These are phyloP conservation scores for Acanthiza pusilla DNA, from an alignment of 2,797 vertebrate species.

Conservation along the genomic window DNA sequence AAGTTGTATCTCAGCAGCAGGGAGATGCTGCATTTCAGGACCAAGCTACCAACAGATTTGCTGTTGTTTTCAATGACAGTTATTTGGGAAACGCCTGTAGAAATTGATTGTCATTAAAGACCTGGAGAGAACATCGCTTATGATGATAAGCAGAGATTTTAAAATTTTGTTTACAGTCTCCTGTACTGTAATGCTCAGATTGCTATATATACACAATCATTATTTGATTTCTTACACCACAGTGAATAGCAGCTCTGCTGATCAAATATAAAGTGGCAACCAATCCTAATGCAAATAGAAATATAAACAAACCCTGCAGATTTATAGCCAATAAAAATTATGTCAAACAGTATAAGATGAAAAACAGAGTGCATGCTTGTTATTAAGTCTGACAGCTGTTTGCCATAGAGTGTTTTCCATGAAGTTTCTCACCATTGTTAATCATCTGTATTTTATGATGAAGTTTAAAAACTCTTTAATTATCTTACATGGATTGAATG, in stretches of 20 bases:
- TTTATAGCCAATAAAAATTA: slow-evolving; percentile 54
- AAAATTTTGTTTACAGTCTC: slow-evolving; percentile 10
- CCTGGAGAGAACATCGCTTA: background rate
- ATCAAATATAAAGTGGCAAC: background rate
- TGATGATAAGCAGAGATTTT: slow-evolving; percentile 32
- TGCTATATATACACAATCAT: background rate
- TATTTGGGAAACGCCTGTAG: slow-evolving; percentile 29
- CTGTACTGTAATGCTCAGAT: background rate
- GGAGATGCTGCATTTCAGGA: background rate
- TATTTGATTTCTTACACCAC: slow-evolving; percentile 22
- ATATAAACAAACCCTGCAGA: slow-evolving; percentile 14
- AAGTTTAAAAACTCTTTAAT: slow-evolving; percentile 11
- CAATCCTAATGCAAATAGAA: background rate
- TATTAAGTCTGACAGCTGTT: slow-evolving; percentile 20
- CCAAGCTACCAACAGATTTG: background rate
- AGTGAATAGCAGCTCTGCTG: background rate
- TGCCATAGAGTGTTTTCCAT: background rate
- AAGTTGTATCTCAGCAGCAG: background rate
- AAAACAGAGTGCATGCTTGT: background rate
- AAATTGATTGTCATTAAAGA: slow-evolving; percentile 43
- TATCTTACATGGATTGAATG: background rate
- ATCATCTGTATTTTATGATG: background rate
- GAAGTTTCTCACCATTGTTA: background rate
- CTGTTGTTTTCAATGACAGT: background rate
- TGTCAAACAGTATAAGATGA: background rate